Evolutionary conservation across 2,113 vertebrate species (phyloP).

Genomic region (Ursus arctos): DNA sequence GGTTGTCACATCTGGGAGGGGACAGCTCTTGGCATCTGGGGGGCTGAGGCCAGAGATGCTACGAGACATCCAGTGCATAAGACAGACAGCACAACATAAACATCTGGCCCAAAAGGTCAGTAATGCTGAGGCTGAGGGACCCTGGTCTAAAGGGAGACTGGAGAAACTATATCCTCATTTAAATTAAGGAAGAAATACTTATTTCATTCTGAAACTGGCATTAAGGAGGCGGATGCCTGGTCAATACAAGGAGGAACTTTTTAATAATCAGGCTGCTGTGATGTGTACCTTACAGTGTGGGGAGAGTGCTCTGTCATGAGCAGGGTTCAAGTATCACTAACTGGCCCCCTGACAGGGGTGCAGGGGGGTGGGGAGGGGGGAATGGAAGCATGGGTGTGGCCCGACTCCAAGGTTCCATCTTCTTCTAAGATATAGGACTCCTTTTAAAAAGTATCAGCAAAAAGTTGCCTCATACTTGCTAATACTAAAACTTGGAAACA

Average conservation of each 20-base stretch:
- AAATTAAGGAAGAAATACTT: background rate
- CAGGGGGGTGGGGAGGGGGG: background rate
- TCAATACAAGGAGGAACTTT: background rate
- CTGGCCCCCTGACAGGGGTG: no score
- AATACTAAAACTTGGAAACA: background rate
- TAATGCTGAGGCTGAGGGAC: background rate
- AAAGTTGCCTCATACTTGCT: background rate
- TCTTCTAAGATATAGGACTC: background rate
- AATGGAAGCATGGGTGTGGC: no score
- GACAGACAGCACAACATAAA: rapidly evolving
- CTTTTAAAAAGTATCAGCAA: conserved; percentile 14
- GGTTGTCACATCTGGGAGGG: background rate
- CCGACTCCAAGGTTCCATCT: background rate
- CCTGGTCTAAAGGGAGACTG: background rate
- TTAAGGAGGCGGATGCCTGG: background rate
- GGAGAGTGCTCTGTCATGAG: background rate
- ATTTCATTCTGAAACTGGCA: background rate
- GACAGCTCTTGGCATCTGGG: background rate
- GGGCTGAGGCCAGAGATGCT: background rate
- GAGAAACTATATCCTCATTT: background rate
- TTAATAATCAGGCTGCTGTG: background rate
- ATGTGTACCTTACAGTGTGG: background rate
- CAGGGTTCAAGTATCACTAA: background rate
- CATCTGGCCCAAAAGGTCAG: background rate
- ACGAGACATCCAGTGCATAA: background rate